Conservation (phyloP, 30 jellyfish, hydroid and myxozoan species). For the Aurelia aurita complex sp. Pacific region DNA sequence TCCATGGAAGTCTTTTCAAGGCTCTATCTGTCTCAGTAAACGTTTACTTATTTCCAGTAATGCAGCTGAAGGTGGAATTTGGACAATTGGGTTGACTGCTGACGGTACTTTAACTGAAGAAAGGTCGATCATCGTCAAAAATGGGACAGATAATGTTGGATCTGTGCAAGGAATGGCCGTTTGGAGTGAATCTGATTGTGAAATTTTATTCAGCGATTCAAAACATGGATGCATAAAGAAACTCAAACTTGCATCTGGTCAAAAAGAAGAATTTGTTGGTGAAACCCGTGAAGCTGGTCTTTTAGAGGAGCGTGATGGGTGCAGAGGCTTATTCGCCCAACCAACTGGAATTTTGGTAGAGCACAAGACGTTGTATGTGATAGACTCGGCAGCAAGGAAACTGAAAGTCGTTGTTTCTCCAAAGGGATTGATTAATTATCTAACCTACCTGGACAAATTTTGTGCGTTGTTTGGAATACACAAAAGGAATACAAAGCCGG, state of each 20-base stretch:
- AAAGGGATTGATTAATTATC: slow-evolving; percentile 13
- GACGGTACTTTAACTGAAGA: slow-evolving; percentile 36
- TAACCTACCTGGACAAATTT: slow-evolving; percentile 18
- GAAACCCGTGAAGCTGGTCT: slow-evolving; percentile 7
- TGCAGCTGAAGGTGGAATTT: too few species aligned
- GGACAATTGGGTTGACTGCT: background rate
- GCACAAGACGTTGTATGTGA: slow-evolving; percentile 8
- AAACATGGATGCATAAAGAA: slow-evolving; percentile 35
- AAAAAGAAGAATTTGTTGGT: slow-evolving; percentile 13
- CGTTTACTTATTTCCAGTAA: background rate
- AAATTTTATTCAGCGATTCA: slow-evolving; percentile 31
- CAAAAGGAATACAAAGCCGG: slow-evolving; percentile 19
- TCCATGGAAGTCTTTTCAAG: slow-evolving; percentile 25
- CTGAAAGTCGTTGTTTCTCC: slow-evolving; percentile 4
- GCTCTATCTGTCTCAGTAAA: background rate
- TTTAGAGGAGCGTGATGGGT: slow-evolving; percentile 50
- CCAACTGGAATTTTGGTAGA: slow-evolving; percentile 54
- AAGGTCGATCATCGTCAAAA: background rate
- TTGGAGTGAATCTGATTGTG: slow-evolving; percentile 21
- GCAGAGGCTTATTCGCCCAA: slow-evolving; percentile 35
- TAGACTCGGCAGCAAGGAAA: slow-evolving; percentile 30
- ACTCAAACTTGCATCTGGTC: slow-evolving; percentile 29
- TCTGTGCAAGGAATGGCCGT: slow-evolving; percentile 49
- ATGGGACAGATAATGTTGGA: slow-evolving; percentile 29
- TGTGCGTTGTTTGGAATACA: slow-evolving; percentile 19